Evolutionary conservation across 2,888 invertebrate genomes (phyloP).

Genomic region (Polymixis lichenea): DNA sequence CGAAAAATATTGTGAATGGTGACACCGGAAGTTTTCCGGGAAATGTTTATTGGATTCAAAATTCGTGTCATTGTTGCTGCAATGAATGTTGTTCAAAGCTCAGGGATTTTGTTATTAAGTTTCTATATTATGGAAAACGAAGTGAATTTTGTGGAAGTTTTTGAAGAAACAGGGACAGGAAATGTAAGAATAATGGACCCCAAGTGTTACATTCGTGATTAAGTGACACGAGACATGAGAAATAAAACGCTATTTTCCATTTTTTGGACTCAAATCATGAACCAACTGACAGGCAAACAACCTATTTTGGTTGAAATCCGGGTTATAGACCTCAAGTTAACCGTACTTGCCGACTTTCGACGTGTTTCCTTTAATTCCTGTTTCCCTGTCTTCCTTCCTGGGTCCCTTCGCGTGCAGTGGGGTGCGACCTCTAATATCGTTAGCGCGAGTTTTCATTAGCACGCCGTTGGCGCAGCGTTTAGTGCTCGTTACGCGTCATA

Average conservation of each 20-base stretch:
- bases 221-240: background rate
- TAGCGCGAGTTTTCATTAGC: constrained; percentile 81
- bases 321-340: background rate
- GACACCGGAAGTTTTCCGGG: background rate
- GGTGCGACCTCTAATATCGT: constrained; percentile 71
- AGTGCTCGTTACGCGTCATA: constrained; percentile 79
- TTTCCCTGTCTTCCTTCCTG: background rate
- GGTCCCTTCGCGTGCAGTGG: constrained; percentile 44
- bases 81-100: background rate
- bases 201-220: background rate
- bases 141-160: background rate
- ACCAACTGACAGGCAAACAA: background rate
- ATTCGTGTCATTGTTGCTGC: background rate
- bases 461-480: constrained; percentile 75
- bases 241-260: background rate
- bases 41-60: background rate
- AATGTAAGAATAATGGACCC: background rate
- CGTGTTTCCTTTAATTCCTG: background rate
- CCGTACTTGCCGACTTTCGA: background rate
- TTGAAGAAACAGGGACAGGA: background rate
- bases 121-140: background rate
- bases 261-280: background rate
- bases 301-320: background rate
- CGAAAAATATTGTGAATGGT: constrained; percentile 6
- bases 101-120: too few relatives aligned